phyloP scores from a whole-genome alignment of 2,888 invertebrate species.

The Entomobrya proxima region DNA sequence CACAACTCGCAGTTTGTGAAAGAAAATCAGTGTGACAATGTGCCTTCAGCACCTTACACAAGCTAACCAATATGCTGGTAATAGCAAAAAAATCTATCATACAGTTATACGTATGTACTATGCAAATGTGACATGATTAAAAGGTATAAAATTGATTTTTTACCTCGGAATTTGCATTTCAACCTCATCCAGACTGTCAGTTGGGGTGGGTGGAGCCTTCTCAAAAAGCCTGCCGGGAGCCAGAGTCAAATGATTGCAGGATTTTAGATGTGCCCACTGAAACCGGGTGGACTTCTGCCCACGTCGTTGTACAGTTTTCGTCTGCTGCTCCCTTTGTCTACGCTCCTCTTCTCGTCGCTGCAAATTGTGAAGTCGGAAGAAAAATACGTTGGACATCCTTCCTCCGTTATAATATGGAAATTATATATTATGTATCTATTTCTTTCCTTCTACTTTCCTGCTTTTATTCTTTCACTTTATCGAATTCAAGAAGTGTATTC shows the following conservation, averaged over 20 bases:
- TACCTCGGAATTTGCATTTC: slow-evolving; percentile 95
- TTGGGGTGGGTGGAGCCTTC: slow-evolving; percentile 88
- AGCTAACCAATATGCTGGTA: no score
- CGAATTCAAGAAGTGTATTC: slow-evolving; percentile 14
- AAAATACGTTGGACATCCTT: slow-evolving; percentile 83
- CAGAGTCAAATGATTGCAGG: slow-evolving; percentile 75
- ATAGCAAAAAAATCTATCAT: no score
- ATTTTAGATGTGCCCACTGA: slow-evolving; percentile 75
- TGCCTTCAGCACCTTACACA: no score
- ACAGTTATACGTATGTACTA: neutral
- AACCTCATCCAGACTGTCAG: slow-evolving; percentile 93
- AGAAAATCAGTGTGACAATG: no score
- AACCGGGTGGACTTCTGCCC: slow-evolving; percentile 72
- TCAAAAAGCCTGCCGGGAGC: slow-evolving; percentile 78
- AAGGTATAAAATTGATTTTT: neutral
- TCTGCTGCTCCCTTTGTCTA: slow-evolving; percentile 80
- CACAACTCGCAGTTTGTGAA: no score
- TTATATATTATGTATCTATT: slow-evolving; percentile 18
- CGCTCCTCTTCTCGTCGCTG: slow-evolving; percentile 89
- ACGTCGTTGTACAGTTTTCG: slow-evolving; percentile 73
- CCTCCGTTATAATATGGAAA: slow-evolving; percentile 6
- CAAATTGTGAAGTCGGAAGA: slow-evolving; percentile 94
- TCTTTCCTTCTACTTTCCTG: neutral
- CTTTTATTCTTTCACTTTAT: slow-evolving; percentile 29
- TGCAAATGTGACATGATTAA: no score